These are phyloP conservation scores for Caenorhabditis afra DNA, from an alignment of 2,888 invertebrate genomes.

Conservation along the genomic window DNA sequence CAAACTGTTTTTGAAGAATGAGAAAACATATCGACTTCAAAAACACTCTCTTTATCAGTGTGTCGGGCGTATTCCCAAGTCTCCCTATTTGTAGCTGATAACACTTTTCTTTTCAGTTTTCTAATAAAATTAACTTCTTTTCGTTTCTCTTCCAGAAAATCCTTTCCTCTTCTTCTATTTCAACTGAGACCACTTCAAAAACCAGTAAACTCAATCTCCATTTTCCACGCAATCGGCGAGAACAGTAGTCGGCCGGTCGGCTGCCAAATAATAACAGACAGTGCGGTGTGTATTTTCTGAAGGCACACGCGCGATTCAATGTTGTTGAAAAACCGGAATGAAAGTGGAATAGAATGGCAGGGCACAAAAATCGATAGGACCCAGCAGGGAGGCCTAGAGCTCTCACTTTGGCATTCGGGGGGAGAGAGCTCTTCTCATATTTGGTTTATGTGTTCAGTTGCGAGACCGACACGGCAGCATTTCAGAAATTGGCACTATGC, in stretches of 20 bases:
- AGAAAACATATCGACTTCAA: background rate
- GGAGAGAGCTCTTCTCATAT: slow-evolving; percentile 10
- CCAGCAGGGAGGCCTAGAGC: slow-evolving; percentile 16
- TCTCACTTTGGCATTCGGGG: slow-evolving; percentile 25
- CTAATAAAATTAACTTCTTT: background rate
- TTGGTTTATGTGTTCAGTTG: slow-evolving; percentile 53
- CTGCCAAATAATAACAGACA: slow-evolving; percentile 34
- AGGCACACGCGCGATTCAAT: slow-evolving; percentile 18
- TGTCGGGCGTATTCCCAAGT: slow-evolving; percentile 1
- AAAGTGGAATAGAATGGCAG: slow-evolving; percentile 27
- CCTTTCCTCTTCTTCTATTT: background rate
- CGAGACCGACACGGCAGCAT: background rate
- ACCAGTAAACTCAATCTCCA: slow-evolving; percentile 5
- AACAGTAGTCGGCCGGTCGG: slow-evolving; percentile 14
- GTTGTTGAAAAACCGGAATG: slow-evolving; percentile 45
- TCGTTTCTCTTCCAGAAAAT: background rate
- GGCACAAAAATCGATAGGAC: slow-evolving; percentile 45
- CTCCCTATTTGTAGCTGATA: slow-evolving; percentile 8
- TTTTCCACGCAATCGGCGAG: slow-evolving; percentile 4
- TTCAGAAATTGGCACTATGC: slow-evolving; percentile 24
- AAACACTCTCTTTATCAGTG: slow-evolving; percentile 29
- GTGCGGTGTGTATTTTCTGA: slow-evolving; percentile 22
- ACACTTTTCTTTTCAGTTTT: background rate
- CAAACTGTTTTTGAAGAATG: slow-evolving; percentile 9
- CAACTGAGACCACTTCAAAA: background rate